These are phyloP conservation scores for Rhinogobius similis DNA, from an alignment of 2,113 vertebrate species.

Conservation along the genomic window DNA sequence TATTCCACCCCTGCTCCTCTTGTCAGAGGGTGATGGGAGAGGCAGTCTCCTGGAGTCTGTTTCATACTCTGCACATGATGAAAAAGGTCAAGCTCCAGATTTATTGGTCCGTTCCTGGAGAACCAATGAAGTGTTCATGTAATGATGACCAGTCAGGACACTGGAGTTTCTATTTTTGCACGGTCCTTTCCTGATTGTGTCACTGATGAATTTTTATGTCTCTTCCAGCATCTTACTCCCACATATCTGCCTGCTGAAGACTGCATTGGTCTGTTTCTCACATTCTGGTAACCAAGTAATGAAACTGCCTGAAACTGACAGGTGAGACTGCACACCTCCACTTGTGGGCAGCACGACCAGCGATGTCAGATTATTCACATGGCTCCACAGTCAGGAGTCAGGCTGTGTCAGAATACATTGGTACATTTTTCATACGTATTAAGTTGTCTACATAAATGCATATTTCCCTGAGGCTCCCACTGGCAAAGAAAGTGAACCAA, in stretches of 20 bases:
- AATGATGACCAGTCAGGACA: not conserved
- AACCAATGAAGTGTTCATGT: not conserved
- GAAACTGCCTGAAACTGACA: not conserved
- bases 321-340: conserved; percentile 2
- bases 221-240: not conserved
- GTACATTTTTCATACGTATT: not conserved
- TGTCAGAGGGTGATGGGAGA: not conserved
- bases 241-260: not conserved
- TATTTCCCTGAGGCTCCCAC: not conserved
- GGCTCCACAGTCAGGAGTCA: not conserved
- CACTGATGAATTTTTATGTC: not conserved
- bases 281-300: conserved; percentile 6
- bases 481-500: conserved; percentile 1
- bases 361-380: conserved; percentile 2
- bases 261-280: not conserved
- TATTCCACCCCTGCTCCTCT: not conserved
- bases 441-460: not conserved
- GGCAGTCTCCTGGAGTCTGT: not conserved
- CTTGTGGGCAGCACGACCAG: not conserved
- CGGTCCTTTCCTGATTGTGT: not conserved
- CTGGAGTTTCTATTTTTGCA: not conserved
- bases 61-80: not conserved
- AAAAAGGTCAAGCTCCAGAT: not conserved
- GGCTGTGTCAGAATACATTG: conserved; percentile 1
- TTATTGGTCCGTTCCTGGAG: not conserved